A percentile compares a stretch with the other conserved stretches of the same genome.
Evolutionary conservation across 2,797 vertebrate species (phyloP).

Genomic region (Scolopax bukidnonensis): DNA sequence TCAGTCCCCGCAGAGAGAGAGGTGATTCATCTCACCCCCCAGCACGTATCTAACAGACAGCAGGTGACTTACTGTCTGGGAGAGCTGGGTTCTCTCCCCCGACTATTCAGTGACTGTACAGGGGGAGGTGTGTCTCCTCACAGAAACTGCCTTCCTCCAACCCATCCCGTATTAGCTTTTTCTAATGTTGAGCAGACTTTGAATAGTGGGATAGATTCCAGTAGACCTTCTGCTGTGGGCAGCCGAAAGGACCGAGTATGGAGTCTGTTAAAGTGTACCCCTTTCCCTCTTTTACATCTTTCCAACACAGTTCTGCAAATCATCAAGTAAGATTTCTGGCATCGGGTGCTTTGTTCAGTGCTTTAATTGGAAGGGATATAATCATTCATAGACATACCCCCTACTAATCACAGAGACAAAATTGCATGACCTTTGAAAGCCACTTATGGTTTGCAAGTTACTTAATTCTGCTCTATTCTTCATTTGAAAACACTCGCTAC

Average conservation of each 20-base stretch:
- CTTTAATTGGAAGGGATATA: neutral
- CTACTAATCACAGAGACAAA: neutral
- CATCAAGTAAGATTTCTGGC: neutral
- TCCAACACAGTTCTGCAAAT: neutral
- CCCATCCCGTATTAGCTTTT: neutral
- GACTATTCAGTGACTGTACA: neutral
- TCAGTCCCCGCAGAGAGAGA: neutral
- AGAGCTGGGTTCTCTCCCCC: neutral
- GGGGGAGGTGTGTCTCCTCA: neutral
- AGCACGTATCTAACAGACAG: neutral
- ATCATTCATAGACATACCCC: neutral
- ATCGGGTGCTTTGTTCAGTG: neutral
- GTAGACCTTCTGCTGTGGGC: neutral
- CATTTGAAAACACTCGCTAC: neutral
- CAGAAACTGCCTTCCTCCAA: neutral
- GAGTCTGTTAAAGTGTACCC: neutral
- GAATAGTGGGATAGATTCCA: neutral
- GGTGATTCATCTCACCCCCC: slow-evolving; percentile 31
- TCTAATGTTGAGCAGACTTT: neutral
- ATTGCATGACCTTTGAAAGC: neutral
- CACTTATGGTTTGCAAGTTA: neutral
- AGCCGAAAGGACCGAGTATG: neutral
- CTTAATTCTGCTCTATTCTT: neutral
- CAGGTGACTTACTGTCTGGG: slow-evolving; percentile 21
- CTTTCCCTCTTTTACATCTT: neutral